Percentiles rank a stretch among this genome's conserved stretches.
These are phyloP conservation scores for Anisognathus igniventris DNA, from an alignment of 2,797 vertebrate genomes.

Conservation along the genomic window DNA sequence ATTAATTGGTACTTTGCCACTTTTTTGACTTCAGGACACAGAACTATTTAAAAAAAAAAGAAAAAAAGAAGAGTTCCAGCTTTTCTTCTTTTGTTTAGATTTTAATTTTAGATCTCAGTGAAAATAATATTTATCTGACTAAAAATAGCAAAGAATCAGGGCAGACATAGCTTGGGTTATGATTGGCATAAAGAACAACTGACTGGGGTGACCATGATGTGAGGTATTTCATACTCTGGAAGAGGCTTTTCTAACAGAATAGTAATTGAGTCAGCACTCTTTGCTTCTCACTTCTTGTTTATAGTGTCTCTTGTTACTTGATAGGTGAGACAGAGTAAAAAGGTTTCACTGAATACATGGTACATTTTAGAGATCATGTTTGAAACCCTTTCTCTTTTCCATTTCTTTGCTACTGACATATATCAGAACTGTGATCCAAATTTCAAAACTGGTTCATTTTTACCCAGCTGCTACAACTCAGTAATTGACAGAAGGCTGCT, in stretches of 20 bases:
- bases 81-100: background rate
- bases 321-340: background rate
- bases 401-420: background rate
- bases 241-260: background rate
- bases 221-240: background rate
- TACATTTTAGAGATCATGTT: background rate
- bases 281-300: constrained; percentile 11
- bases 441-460: background rate
- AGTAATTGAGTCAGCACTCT: background rate
- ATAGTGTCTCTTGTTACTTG: background rate
- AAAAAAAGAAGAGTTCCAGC: background rate
- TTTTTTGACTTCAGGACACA: background rate
- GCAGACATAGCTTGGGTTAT: background rate
- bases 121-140: background rate
- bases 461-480: background rate
- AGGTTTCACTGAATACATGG: background rate
- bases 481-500: background rate
- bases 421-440: background rate
- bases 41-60: background rate
- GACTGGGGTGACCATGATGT: background rate
- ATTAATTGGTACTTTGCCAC: background rate
- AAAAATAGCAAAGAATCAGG: background rate
- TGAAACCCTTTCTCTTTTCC: background rate
- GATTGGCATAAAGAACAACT: background rate
- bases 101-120: background rate